phyloP scores from a whole-genome alignment of 2,113 vertebrate genomes.

The Hippopotamus amphibius region DNA sequence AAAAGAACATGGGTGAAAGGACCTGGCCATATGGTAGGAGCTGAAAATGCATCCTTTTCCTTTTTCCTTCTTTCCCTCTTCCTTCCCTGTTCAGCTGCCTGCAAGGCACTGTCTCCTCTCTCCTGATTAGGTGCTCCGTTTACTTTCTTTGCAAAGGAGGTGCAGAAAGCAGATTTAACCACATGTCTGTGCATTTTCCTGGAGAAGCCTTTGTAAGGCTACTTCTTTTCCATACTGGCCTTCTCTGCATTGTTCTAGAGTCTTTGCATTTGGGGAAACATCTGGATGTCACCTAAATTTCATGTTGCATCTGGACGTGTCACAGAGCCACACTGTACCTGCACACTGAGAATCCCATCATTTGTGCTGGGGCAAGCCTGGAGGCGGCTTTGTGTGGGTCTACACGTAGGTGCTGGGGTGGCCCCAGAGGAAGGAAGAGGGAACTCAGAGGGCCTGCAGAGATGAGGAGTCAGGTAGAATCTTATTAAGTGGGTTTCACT shows the following conservation, averaged over 20 bases:
- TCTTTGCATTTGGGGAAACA: neutral
- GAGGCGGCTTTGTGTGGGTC: neutral
- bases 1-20: neutral
- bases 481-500: neutral
- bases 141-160: neutral
- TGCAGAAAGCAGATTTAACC: neutral
- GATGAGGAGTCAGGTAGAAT: neutral
- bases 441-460: neutral
- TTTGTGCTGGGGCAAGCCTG: neutral
- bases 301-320: neutral
- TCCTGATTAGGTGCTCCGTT: neutral
- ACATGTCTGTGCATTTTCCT: neutral
- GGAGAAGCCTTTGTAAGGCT: neutral
- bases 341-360: too few relatives aligned
- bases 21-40: neutral
- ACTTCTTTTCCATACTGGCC: fast-evolving
- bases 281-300: neutral
- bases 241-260: neutral
- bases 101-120: neutral
- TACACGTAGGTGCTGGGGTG: neutral
- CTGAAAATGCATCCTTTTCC: neutral
- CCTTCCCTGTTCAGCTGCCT: neutral
- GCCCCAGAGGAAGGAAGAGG: neutral
- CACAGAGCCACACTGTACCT: neutral
- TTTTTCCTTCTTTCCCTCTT: neutral